Evolutionary conservation across 1,140 invertebrate species (phyloP), one percentile per base, ranked within the genome.

Genomic region (Psilanteris sp.): DNA sequence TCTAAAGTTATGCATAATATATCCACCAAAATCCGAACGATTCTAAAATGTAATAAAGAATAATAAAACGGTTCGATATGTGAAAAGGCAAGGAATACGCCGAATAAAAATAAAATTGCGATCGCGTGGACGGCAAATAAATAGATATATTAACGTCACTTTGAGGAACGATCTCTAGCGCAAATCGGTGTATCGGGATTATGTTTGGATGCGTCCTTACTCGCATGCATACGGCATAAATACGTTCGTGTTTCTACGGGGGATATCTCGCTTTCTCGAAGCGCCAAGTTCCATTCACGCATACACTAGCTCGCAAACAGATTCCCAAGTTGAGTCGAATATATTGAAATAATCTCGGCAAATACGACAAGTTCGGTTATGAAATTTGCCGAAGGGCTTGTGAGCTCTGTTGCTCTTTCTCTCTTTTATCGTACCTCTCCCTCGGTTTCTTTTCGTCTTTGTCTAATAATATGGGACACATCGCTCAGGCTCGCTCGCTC

Each of bases 351-450:
- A 88, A 88, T 88, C 87, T 88, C 86, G 80, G 87, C 84, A 88
- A 88, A 88, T 88, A 88, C 86, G 87, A 88, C 87, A 88, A 88
- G 87, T 88, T 88, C 87, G 87, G 87, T 88, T 88, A 88, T 88
- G 87, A 88, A 88, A 88, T 88, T 88, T 88, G 86, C 87, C 87
- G 84, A 88, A 88, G 87, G 87, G 87, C 87, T 88, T 88, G 86
- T 81, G 85, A 84, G 84, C 83, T 83, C 81, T 83, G 78, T 84
- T 70, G 62, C 64, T 74, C 73, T 75, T 68, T 67, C 67, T 68
- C 68, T 68, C 70, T 76, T 76, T 73, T 67, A 62, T 75, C 64
- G 27, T 62, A 48, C 66, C 43, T 67, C 78, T 76, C 46, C 68
- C 64, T 39, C 55, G 24, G 31, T 46, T 73, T 77, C 71, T 76